Base-by-base conservation (phyloP, 2,888 invertebrate species). In the Ochropleura leucogaster region DNA sequence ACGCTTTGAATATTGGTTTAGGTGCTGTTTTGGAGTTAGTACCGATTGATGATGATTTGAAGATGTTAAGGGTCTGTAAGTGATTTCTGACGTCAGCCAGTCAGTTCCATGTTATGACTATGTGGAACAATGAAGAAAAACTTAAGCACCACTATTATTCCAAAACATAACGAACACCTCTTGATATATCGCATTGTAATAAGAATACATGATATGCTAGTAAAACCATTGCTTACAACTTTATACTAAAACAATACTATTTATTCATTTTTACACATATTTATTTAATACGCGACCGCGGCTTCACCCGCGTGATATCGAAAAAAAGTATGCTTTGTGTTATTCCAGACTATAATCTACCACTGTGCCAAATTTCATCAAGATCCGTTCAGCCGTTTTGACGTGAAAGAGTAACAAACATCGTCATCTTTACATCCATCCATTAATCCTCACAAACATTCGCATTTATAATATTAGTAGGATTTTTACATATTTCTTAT, bases 1-100 rank as follows among this genome's bases (percentile, higher is more conserved):
- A 87, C 92, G 84, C 83, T 81, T 79, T 72, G 72, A 72, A 78
- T 72, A 76, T 77, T 78, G 72, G 49, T 80, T n/a, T 55, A 53
- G 40, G 44, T 30, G n/a, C 60, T 57, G 0, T 66, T 83, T 70
- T 42, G 40, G 70, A 57, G 12, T 67, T 4, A 51, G 18, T 40
- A 66, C 10, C 18, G 14, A 53, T 55, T 12, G 16, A 66, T 60
- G 3, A 9, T 66, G n/a, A 68, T 51, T n/a, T 47, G 4, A 55
- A 55, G 51, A 67, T 7, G 46, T 16, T 12, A 12, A 4, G 40
- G n/a, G n/a, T 55, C 6, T 14, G 12, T 18, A 18, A 18, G n/a
- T 55, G 20, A 44, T 46, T 44, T 30, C 30, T 53, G 40, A 30
- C 4, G 16, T 49, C 40, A 9, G 30, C 3, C 30, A 30, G 16